Evolutionary conservation across 2,888 invertebrate species (phyloP).

Genomic region (Abscondita cerata): DNA sequence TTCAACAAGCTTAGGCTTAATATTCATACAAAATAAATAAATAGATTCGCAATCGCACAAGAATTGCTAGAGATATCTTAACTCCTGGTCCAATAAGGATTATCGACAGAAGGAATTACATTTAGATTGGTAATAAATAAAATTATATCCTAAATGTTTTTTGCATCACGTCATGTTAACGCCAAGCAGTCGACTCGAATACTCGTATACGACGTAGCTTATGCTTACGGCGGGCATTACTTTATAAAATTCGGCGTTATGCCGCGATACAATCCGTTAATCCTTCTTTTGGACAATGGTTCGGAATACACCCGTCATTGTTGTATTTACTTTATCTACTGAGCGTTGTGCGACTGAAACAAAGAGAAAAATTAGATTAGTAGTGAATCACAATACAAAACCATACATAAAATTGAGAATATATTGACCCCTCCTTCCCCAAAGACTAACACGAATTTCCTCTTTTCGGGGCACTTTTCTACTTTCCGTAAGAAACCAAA

Average conservation of each 20-base stretch:
- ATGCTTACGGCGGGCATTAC: constrained; percentile 98
- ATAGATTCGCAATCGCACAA: constrained; percentile 19
- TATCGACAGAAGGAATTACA: constrained; percentile 27
- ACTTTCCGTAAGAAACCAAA: no score
- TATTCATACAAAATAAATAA: constrained; percentile 28
- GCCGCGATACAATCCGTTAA: constrained; percentile 89
- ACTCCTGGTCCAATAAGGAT: constrained; percentile 13
- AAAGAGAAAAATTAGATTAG: constrained; percentile 18
- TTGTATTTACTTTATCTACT: constrained; percentile 65
- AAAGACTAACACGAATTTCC: no score
- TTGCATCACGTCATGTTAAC: constrained; percentile 92
- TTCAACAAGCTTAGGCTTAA: constrained; percentile 19
- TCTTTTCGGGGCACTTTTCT: no score
- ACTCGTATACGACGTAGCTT: constrained; percentile 98
- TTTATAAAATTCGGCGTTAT: constrained; percentile 99
- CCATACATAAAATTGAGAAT: no score
- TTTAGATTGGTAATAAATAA: constrained; percentile 45
- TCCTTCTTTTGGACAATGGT: constrained; percentile 90
- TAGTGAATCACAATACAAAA: no score
- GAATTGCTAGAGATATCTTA: constrained; percentile 20
- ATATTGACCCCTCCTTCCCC: no score
- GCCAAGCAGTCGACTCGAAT: constrained; percentile 85
- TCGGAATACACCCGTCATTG: constrained; percentile 82
- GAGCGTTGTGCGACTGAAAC: constrained; percentile 55
- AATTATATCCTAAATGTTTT: constrained; percentile 26